These are phyloP conservation scores for Heterocephalus glaber DNA, from an alignment of 2,113 vertebrate genomes.

Conservation along the genomic window DNA sequence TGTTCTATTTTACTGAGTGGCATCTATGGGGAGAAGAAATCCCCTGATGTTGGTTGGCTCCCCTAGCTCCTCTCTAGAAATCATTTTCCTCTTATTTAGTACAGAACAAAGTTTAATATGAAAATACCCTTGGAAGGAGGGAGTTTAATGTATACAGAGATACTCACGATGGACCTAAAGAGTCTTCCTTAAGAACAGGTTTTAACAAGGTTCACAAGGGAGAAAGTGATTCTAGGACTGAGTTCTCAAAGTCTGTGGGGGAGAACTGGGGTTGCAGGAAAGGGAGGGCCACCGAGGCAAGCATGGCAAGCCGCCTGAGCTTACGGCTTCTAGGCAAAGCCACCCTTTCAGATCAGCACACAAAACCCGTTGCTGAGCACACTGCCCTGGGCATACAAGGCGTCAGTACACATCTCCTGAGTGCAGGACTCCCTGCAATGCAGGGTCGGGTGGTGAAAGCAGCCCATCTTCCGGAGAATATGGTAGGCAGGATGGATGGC, in stretches of 20 bases:
- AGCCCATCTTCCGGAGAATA: not conserved
- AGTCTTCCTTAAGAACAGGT: not conserved
- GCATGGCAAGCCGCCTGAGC: not conserved
- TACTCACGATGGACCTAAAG: not conserved
- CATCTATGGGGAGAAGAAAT: not conserved
- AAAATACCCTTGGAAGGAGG: not conserved
- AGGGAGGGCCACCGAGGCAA: too few relatives aligned
- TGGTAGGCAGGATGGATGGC: not conserved
- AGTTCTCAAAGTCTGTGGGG: not conserved
- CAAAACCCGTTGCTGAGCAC: not conserved
- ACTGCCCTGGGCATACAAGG: not conserved
- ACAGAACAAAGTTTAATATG: not conserved
- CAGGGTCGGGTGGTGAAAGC: not conserved
- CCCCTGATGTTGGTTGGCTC: not conserved
- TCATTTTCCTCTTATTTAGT: not conserved
- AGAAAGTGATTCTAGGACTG: not conserved
- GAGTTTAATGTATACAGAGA: not conserved
- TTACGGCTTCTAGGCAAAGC: not conserved
- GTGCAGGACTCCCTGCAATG: not conserved
- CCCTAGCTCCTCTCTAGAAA: not conserved
- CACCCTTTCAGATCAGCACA: not conserved
- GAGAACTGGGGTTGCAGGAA: not conserved
- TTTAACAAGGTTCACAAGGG: not conserved
- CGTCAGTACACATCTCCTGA: fast-evolving
- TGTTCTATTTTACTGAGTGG: not conserved